A percentile compares a stretch with the other conserved stretches of the same genome.
Conservation (phyloP, 2,797 vertebrate genomes). For the Australoheros facetus region DNA sequence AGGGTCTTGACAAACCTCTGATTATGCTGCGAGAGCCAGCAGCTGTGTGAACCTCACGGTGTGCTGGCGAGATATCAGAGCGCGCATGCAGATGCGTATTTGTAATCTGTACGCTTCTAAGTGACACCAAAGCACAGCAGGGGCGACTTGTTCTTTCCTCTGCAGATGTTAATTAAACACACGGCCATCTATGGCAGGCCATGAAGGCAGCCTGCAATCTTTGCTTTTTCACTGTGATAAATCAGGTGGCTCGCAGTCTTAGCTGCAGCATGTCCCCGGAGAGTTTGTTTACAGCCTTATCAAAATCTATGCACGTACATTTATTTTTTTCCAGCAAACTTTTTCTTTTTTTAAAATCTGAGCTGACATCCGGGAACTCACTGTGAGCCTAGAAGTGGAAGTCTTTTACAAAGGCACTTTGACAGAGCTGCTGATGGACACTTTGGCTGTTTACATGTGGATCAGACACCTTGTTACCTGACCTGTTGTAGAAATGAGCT, state of each 20-base stretch:
- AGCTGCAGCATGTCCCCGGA: neutral
- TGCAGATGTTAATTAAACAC: conserved; percentile 55
- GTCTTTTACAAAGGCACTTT: neutral
- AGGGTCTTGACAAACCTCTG: conserved; percentile 37
- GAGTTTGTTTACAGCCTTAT: conserved; percentile 43
- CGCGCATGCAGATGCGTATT: conserved; percentile 40
- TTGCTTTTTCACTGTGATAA: conserved; percentile 27
- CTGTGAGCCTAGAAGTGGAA: neutral
- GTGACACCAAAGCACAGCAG: conserved; percentile 60
- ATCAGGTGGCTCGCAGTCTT: conserved; percentile 1
- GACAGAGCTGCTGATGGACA: conserved; percentile 11
- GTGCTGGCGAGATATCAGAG: conserved; percentile 21
- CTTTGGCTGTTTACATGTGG: neutral
- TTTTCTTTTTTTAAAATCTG: neutral
- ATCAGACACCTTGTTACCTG: conserved; percentile 1
- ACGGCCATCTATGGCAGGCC: conserved; percentile 14
- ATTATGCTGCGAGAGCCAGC: conserved; percentile 31
- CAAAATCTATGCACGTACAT: neutral
- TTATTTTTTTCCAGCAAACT: fast-evolving
- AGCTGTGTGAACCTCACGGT: conserved; percentile 31
- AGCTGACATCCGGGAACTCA: neutral
- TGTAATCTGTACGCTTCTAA: conserved; percentile 45
- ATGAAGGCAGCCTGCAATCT: conserved; percentile 9
- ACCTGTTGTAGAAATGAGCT: neutral
- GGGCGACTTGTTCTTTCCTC: conserved; percentile 29